phyloP scores from a whole-genome alignment of 2,888 invertebrate species.

The Notocelia uddmanniana region DNA sequence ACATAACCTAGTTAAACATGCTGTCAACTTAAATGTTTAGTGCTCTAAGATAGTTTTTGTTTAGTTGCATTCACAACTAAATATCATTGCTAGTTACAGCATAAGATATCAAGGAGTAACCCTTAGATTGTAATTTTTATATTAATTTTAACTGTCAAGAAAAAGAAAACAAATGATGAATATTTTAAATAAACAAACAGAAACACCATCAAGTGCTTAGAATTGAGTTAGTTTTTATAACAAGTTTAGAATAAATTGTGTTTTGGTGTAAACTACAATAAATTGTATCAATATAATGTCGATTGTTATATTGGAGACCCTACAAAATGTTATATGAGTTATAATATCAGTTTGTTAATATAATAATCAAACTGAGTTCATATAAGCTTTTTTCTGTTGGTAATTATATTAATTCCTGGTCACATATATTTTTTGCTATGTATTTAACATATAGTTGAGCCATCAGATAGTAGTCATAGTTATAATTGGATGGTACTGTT shows the following conservation, averaged over 20 bases:
- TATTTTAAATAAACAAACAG: neutral
- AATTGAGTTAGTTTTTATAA: no score
- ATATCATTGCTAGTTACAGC: neutral
- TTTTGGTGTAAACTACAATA: neutral
- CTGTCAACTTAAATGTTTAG: conserved; percentile 48
- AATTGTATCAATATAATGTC: neutral
- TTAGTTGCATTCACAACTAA: neutral
- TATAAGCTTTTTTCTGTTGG: neutral
- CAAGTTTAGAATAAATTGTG: neutral
- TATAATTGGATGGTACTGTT: neutral
- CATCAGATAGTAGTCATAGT: neutral
- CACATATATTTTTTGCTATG: neutral
- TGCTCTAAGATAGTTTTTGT: neutral
- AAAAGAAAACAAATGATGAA: neutral
- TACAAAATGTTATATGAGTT: neutral
- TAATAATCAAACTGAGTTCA: neutral
- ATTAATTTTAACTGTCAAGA: no score
- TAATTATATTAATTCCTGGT: no score
- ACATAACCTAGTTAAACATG: conserved; percentile 60
- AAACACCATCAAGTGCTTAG: no score
- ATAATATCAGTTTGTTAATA: neutral
- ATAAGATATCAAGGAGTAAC: neutral
- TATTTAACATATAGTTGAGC: neutral
- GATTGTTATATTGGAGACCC: neutral
- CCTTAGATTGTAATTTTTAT: neutral